Evolutionary conservation across 2,888 invertebrate genomes (phyloP), one percentile per base, ranked within the genome.

Genomic region (Adela reaumurella): DNA sequence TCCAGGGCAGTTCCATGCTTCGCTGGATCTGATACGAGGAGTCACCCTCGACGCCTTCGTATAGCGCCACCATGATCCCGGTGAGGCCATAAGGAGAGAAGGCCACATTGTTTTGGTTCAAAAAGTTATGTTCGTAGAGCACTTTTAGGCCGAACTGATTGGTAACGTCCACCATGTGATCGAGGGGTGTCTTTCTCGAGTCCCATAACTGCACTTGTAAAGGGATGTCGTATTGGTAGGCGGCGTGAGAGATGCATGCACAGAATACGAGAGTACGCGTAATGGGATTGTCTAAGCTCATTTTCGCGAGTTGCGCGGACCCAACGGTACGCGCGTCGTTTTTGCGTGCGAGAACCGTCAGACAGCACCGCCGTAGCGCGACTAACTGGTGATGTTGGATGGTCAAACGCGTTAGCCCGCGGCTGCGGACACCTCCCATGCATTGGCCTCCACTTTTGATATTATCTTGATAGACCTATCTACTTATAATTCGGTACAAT

Each of bases 71-170:
- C 57, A 92, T 70, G 19, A 92, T 90, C 57, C 91, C 91, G 60
- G 88, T 85, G 51, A 90, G 74, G 2, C 92, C 92, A 54, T 92
- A 90, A 10, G 92, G 92, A 0, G 92, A 92, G 62, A 92, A 88
- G 3, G 91, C 92, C 49, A 92, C 87, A 66, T 92, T 93, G 63
- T 88, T 88, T 46, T 85, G 84, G 66, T 88, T 89, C 58, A 85
- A 77, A 67, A 85, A 84, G 60, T 87, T 86, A 59, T 88, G 88
- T 64, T 85, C 83, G 58, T 87, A 79, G 1, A 92, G 77, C 57
- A 89, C 80, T 64, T 84, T 84, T 53, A 88, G 71, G 48, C 87
- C 86, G 54, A 89, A 81, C 62, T 86, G 85, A 65, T 92, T 92
- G 43, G 90, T 86, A 41, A 89, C 83, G 62, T 92, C 91, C 50